Base-by-base conservation (phyloP, 2,797 vertebrate genomes). In the Coendou prehensilis region DNA sequence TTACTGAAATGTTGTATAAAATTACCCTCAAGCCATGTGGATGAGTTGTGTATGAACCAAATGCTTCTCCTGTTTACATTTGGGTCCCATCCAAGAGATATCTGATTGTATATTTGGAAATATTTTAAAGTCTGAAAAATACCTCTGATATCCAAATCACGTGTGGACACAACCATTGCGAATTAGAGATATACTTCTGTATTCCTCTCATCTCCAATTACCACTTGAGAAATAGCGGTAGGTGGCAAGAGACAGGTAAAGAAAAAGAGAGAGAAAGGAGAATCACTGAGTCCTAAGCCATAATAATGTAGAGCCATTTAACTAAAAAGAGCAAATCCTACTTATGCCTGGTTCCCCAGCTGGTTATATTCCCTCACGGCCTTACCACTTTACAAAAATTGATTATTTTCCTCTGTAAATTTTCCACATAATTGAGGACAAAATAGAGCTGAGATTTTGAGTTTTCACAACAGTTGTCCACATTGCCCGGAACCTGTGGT, bases 311-410 rank as follows among this genome's bases (percentile, higher is more conserved):
- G 5, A 14, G 45, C 45, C 17, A 3, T 76, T 76, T 76, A 28
- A 30, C 45, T 3, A 1, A 28, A 26, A 15, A 50, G 5, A 9
- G 45, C 45, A 15, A 15, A 17, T 15, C 45, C 23, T 64, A 11
- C 37, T 41, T 26, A 23, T 0, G 37, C 22, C 69, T 73, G 69
- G 37, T 10, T 45, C 47, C 52, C 23, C 50, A 30, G 23, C 30
- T 6, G 15, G 9, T 28, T 54, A 9, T 10, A 0, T 37, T 47
- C 45, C 9, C 33, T 9, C 1, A 0, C 33, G 9, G 8, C n/a
- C 78, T 67, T 18, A 0, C 56, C 1, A 4, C 75, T 37, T 87
- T 71, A 13, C 37, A 37, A 61, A 89, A 41, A 22, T 5, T 0
- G 67, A 41, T 67, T 78, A 22, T 93, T 15, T 76, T n/a, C 73